Conservation (phyloP, 2,113 vertebrate species). For the Gopherus flavomarginatus region DNA sequence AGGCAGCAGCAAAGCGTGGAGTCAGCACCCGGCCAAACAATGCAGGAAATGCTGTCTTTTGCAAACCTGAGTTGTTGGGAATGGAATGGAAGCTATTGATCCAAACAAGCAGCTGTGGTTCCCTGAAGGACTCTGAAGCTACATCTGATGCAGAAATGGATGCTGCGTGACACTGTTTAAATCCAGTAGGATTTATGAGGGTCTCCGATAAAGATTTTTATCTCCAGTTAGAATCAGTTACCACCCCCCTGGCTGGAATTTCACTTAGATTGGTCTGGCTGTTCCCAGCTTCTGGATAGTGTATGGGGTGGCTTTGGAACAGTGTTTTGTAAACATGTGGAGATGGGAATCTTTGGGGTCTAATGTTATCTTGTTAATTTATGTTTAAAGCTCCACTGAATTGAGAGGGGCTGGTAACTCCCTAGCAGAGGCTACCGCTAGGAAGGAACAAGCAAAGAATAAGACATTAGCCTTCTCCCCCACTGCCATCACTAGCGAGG, state of each 20-base stretch:
- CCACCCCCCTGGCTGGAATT: slow-evolving; percentile 41
- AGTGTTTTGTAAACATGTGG: neutral
- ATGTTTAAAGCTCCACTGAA: neutral
- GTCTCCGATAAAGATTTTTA: slow-evolving; percentile 59
- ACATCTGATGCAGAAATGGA: slow-evolving; percentile 33
- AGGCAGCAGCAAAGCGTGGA: neutral
- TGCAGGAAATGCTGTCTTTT: slow-evolving; percentile 40
- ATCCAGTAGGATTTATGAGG: slow-evolving; percentile 69
- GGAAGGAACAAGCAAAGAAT: neutral
- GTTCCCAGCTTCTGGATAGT: slow-evolving; percentile 62
- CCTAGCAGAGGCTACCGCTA: neutral
- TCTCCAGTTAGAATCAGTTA: slow-evolving; percentile 57
- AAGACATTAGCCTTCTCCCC: neutral
- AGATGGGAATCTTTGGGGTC: neutral
- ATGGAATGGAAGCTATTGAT: slow-evolving; percentile 27
- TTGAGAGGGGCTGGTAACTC: neutral
- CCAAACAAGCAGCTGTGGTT: slow-evolving; percentile 45
- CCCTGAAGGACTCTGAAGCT: slow-evolving; percentile 7
- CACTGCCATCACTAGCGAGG: neutral
- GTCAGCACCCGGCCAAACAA: neutral
- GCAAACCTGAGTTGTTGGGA: slow-evolving; percentile 25
- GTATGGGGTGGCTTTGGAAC: neutral
- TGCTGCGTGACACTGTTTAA: slow-evolving; percentile 72
- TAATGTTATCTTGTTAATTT: neutral
- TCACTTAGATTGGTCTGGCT: slow-evolving; percentile 27